phyloP scores from a whole-genome alignment of 2,797 vertebrate genomes.

The Aulostomus chinensis region DNA sequence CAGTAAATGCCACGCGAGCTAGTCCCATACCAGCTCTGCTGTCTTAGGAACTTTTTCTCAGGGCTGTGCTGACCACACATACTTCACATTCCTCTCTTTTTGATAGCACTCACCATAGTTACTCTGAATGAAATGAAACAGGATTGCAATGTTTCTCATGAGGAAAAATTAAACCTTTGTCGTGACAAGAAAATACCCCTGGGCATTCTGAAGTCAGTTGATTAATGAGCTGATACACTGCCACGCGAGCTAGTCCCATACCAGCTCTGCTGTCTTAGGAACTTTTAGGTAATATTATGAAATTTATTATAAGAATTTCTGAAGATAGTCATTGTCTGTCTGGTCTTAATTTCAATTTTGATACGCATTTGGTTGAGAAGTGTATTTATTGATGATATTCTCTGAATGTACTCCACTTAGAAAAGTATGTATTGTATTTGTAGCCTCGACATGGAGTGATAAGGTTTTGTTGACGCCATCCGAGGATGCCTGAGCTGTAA shows the following conservation, averaged over 20 bases:
- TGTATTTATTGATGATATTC: neutral
- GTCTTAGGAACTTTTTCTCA: slow-evolving; percentile 48
- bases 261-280: slow-evolving; percentile 45
- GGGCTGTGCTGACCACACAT: slow-evolving; percentile 60
- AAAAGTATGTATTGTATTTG: slow-evolving; percentile 19
- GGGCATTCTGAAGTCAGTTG: too few species aligned
- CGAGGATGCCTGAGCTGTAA: slow-evolving; percentile 15
- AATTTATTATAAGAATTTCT: too few species aligned
- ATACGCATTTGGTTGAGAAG: too few species aligned
- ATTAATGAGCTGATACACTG: too few species aligned
- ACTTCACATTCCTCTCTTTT: slow-evolving; percentile 68
- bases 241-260: slow-evolving; percentile 31
- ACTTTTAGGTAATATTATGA: too few species aligned
- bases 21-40: slow-evolving; percentile 36
- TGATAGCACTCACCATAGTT: slow-evolving; percentile 61
- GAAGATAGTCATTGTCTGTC: too few species aligned
- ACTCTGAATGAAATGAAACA: slow-evolving; percentile 44
- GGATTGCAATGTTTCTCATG: slow-evolving; percentile 20
- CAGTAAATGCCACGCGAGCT: slow-evolving; percentile 51
- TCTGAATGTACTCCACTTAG: slow-evolving; percentile 8
- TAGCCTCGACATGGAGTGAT: slow-evolving; percentile 22
- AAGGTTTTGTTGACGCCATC: slow-evolving; percentile 16
- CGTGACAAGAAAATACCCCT: slow-evolving; percentile 8
- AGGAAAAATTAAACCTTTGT: slow-evolving; percentile 26
- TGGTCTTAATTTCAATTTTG: neutral